These are phyloP conservation scores for Drosophila pseudotakahashii DNA, from an alignment of 2,888 invertebrate genomes.

Conservation along the genomic window DNA sequence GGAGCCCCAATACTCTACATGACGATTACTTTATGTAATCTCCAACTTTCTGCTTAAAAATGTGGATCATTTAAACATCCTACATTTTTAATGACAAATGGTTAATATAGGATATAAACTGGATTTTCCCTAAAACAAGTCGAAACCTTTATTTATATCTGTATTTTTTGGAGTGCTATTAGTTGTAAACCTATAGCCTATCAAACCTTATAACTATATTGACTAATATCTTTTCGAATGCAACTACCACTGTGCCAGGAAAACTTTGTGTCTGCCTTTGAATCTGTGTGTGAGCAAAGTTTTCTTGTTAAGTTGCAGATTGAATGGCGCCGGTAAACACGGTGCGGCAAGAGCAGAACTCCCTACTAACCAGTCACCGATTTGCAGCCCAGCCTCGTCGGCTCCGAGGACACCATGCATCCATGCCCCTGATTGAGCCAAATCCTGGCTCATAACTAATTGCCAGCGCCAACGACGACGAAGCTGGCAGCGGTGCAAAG, in stretches of 20 bases:
- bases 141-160: neutral
- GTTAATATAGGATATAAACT: no score
- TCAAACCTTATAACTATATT: no score
- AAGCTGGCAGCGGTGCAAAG: constrained; percentile 40
- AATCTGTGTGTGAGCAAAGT: constrained; percentile 23
- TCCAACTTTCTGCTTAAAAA: no score
- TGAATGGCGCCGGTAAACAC: constrained; percentile 40
- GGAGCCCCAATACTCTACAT: no score
- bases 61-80: no score
- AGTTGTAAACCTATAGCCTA: neutral
- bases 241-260: constrained; percentile 8
- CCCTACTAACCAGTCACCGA: neutral
- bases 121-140: no score
- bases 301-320: constrained; percentile 42
- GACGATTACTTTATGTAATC: no score
- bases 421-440: constrained; percentile 35
- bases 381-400: neutral
- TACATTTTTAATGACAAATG: no score
- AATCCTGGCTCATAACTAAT: constrained; percentile 57
- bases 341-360: constrained; percentile 13
- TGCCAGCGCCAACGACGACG: constrained; percentile 40
- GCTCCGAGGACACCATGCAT: constrained; percentile 13
- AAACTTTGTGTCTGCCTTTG: constrained; percentile 15
- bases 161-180: neutral
- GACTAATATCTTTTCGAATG: neutral